Evolutionary conservation across 2,888 invertebrate species (phyloP).

Genomic region (Archaeoteleia sp.): DNA sequence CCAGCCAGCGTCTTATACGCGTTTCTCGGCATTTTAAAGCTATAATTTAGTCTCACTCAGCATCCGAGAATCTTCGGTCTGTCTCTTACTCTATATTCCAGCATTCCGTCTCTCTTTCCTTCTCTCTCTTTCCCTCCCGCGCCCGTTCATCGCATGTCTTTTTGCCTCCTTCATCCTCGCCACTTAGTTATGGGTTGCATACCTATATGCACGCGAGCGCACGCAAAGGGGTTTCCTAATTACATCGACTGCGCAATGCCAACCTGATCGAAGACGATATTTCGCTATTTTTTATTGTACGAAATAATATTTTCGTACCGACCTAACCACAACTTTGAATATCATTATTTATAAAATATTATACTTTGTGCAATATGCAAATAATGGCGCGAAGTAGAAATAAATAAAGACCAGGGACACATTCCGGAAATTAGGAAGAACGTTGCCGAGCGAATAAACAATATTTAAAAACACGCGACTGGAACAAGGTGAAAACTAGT

Average conservation of each 20-base stretch:
- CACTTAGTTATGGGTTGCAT: slow-evolving; percentile 55
- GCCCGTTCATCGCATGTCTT: no score
- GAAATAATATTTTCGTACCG: no score
- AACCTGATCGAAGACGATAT: neutral
- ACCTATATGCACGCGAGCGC: slow-evolving; percentile 11
- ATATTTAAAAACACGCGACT: no score
- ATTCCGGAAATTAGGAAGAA: no score
- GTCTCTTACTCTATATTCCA: slow-evolving; percentile 22
- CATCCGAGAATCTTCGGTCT: slow-evolving; percentile 50
- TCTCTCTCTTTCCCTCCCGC: slow-evolving; percentile 12
- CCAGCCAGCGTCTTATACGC: slow-evolving; percentile 37
- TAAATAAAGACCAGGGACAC: no score
- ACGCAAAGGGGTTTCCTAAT: slow-evolving; percentile 8
- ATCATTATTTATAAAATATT: no score
- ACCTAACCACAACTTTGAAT: no score
- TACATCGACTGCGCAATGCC: neutral
- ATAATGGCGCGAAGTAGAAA: no score
- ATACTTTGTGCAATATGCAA: no score
- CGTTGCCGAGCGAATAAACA: no score
- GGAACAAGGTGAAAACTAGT: no score
- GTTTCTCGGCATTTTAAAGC: slow-evolving; percentile 53
- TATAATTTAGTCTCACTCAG: slow-evolving; percentile 54
- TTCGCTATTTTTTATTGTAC: no score
- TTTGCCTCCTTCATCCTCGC: slow-evolving; percentile 15
- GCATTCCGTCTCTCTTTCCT: slow-evolving; percentile 13